Conservation (phyloP, 2,797 vertebrate genomes). For the Pogonophryne albipinna region DNA sequence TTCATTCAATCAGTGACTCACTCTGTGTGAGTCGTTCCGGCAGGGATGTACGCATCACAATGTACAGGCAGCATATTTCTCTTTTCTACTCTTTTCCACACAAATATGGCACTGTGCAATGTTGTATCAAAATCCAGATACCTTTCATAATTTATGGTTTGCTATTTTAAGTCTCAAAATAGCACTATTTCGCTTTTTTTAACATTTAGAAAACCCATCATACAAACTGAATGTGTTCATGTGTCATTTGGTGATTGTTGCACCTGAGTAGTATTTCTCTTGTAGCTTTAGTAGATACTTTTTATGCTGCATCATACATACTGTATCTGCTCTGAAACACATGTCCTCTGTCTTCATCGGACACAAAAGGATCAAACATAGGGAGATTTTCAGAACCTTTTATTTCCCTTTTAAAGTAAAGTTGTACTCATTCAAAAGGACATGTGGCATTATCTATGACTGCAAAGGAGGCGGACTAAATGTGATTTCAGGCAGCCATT, state of each 20-base stretch:
- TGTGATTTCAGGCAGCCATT: neutral
- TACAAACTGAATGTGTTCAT: neutral
- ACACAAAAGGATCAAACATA: neutral
- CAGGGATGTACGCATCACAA: neutral
- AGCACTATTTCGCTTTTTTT: neutral
- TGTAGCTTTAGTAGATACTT: neutral
- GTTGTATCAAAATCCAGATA: neutral
- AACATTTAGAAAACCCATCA: neutral
- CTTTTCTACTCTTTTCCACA: neutral
- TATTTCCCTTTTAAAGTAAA: no score
- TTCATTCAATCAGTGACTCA: constrained; percentile 14
- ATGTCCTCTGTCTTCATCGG: neutral
- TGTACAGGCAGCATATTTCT: neutral
- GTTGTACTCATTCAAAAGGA: neutral
- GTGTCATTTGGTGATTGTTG: neutral
- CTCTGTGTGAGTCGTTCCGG: neutral
- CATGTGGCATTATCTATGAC: neutral
- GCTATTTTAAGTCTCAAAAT: neutral
- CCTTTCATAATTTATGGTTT: neutral
- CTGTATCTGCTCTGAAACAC: neutral
- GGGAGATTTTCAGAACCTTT: neutral
- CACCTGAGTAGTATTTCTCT: neutral
- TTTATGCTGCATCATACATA: neutral
- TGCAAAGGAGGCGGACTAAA: neutral
- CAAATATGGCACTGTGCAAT: neutral